phyloP scores from a whole-genome alignment of 1,140 invertebrate genomes.

The Melipona quadrifasciata region DNA sequence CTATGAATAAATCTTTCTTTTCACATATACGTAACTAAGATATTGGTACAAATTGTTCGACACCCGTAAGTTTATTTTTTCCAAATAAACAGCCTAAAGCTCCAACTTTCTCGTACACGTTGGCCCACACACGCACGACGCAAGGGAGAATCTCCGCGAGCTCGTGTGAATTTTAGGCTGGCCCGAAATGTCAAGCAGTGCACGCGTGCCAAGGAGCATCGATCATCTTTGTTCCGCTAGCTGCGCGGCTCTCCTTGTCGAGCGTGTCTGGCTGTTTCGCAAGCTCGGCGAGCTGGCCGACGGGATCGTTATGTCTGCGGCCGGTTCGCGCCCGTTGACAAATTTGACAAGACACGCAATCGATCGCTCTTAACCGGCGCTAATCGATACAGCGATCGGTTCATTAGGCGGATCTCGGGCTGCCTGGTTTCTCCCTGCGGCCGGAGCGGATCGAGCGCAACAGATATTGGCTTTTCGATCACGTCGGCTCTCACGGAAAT shows the following conservation, averaged over 20 bases:
- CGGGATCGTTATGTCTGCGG: conserved; percentile 62
- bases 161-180: neutral
- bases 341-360: conserved; percentile 80
- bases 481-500: conserved; percentile 78
- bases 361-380: conserved; percentile 76
- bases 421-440: conserved; percentile 66
- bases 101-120: no score
- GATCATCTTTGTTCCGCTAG: neutral
- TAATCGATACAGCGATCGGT: conserved; percentile 81
- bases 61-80: no score
- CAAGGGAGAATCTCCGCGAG: neutral
- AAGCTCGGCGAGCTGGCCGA: conserved; percentile 34
- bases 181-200: neutral
- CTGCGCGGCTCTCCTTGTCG: neutral
- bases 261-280: conserved; percentile 28
- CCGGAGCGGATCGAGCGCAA: conserved; percentile 44
- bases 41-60: no score
- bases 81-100: no score
- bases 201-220: conserved; percentile 10
- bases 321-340: conserved; percentile 78
- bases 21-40: no score
- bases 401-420: conserved; percentile 74
- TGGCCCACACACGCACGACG: no score
- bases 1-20: no score
- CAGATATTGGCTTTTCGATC: conserved; percentile 78